Conservation (phyloP, 2,888 invertebrate species). For the Amiota minor region DNA sequence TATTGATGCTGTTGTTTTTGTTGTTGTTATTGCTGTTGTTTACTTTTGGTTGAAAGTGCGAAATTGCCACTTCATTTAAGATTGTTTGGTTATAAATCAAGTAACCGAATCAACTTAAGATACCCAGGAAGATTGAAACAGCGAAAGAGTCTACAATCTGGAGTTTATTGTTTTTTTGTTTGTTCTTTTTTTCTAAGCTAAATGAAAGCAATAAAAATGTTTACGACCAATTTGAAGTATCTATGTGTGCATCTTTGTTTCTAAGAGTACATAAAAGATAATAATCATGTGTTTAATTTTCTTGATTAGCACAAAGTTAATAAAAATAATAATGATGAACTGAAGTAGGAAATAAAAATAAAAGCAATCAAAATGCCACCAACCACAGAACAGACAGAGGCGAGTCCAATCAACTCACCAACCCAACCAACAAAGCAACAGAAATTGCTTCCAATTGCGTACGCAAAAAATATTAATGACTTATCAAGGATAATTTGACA, state of each 20-base stretch:
- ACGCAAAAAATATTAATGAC: slow-evolving; percentile 71
- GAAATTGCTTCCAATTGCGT: slow-evolving; percentile 40
- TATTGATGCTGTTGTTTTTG: slow-evolving; percentile 21
- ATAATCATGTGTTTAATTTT: slow-evolving; percentile 14
- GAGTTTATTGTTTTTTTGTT: too few species aligned
- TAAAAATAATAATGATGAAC: slow-evolving; percentile 2
- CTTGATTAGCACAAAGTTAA: not conserved
- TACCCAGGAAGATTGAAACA: too few species aligned
- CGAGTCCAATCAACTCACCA: not conserved
- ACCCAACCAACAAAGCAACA: not conserved
- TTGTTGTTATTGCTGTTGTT: slow-evolving; percentile 20
- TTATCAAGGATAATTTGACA: slow-evolving; percentile 74
- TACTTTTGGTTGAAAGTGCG: slow-evolving; percentile 57
- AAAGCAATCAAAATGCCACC: not conserved
- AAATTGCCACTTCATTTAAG: slow-evolving; percentile 69
- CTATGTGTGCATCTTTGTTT: too few species aligned
- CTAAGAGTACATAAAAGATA: too few species aligned
- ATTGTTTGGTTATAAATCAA: slow-evolving; percentile 63
- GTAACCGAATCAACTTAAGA: not conserved
- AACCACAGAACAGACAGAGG: not conserved
- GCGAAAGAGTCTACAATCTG: too few species aligned
- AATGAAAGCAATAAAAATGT: too few species aligned
- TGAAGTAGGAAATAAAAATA: not conserved
- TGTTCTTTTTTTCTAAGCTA: too few species aligned
- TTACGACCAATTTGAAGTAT: too few species aligned